Evolutionary conservation across 2,888 invertebrate genomes (phyloP), one percentile per base, ranked within the genome.

Genomic region (Liodrosophila aerea): DNA sequence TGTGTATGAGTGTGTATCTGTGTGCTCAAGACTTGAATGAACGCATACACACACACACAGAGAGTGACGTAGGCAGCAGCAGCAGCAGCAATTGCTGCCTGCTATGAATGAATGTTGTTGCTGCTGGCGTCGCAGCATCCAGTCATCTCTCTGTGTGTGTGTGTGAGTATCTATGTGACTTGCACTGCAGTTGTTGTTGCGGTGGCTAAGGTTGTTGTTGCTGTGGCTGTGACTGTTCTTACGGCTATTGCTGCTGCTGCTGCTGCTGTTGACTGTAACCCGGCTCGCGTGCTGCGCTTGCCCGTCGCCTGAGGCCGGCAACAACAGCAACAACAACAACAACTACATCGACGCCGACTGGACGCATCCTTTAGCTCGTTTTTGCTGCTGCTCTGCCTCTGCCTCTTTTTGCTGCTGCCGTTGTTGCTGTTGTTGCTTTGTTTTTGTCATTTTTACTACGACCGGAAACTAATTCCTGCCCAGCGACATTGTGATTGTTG

Each of bases 401-500:
- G 36, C 12, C 41, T 51, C 49, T 36, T 36, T 40, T 37, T 30
- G 15, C 47, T 58, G 36, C 52, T 61, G 31, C 41, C 41, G 27
- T 51, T 47, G 22, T 43, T 61, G 36, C 30, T 61, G 9, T 16
- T 61, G 57, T 33, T 60, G 15, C 45, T 56, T 73, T 69, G 65
- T 73, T 84, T 75, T 73, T 82, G 82, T 80, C 76, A 85, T 85
- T 77, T 82, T 74, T 83, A 76, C 83, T 81, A 84, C 80, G 85
- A 85, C 86, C 86, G 85, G 85, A 85, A 86, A 85, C 86, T 86
- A 84, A 84, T 85, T 82, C 82, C 84, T 75, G 80, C 76, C 58
- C 80, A 74, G 54, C 68, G 64, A 76, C 83, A 62, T 72, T 72
- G 47, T 52, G 80, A 62, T 72, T 72, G 47, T 52, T 59, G 47